Conservation (phyloP, 2,797 vertebrate species). For the Sebastes steindachneri region DNA sequence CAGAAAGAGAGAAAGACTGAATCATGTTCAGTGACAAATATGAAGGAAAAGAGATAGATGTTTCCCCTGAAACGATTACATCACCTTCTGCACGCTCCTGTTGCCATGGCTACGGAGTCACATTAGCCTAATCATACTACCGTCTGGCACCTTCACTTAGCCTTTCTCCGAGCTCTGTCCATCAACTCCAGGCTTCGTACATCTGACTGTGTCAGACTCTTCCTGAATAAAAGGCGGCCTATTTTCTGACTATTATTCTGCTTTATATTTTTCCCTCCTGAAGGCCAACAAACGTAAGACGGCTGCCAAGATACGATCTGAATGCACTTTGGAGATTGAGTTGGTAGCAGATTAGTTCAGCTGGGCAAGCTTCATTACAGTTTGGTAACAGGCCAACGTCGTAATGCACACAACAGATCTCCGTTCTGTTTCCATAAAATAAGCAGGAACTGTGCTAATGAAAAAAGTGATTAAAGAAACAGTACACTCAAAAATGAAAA, state of each 20-base stretch:
- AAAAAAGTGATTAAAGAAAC: background rate
- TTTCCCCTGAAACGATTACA: slow-evolving; percentile 59
- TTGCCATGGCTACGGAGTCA: slow-evolving; percentile 71
- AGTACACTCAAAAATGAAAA: background rate
- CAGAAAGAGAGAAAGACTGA: background rate
- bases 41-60: slow-evolving; percentile 26
- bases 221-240: background rate
- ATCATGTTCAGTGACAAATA: slow-evolving; percentile 8
- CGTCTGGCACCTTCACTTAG: slow-evolving; percentile 57
- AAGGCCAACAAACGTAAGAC: background rate
- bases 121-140: slow-evolving; percentile 55
- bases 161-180: slow-evolving; percentile 12
- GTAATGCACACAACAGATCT: background rate
- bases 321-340: background rate
- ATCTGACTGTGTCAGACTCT: background rate
- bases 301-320: background rate
- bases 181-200: background rate
- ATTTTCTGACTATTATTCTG: background rate
- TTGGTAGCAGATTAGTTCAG: background rate
- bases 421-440: background rate
- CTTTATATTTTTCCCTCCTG: too few species aligned
- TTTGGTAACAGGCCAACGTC: background rate
- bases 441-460: background rate
- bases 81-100: slow-evolving; percentile 62
- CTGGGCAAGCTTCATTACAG: background rate